Evolutionary conservation across 2,113 vertebrate species (phyloP), one percentile per base, ranked within the genome.

Genomic region (Phyllostomus hastatus): DNA sequence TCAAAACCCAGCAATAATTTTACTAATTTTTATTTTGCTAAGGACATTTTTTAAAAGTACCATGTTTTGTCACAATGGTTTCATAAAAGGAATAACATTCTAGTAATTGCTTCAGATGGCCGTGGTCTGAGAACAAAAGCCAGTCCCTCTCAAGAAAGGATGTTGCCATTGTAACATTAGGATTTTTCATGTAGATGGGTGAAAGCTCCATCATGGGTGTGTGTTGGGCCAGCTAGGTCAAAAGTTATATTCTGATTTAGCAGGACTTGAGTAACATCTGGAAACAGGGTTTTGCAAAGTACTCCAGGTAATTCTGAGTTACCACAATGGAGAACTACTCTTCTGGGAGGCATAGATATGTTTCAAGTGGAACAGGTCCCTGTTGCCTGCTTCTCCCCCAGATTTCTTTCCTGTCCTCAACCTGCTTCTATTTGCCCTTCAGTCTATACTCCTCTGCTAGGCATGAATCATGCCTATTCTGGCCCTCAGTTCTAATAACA

Each of bases 11-110:
- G 10, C 11, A 70, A 75, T 52, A 81, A 6, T 50, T 87, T 66
- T 43, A 54, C 26, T 64, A 61, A 70, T 69, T 95, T 95, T 91
- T 46, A 64, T 91, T 93, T 90, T 90, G 16, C 35, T 70, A 57
- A 43, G 31, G 79, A 72, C n/a, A 41, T 73, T 91, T 78, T 70
- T 86, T 38, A 20, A 50, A 88, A 85, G 50, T n/a, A 33, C 1
- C 22, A 70, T 67, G 17, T 31, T 73, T 95, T 50, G n/a, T 61
- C 10, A 80, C n/a, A 70, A 84, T 12, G 82, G 14, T 92, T 95
- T 80, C 50, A 95, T 48, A 79, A 90, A 84, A 84, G 70, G 50
- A 94, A 79, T 46, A 64, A 38, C 16, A 76, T 38, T 33, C 48
- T 33, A 83, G n/a, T 64, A 19, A 86, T 46, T 72, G 83, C 38